These are phyloP conservation scores for Brachionichthys hirsutus DNA, from an alignment of 2,113 vertebrate genomes.

Conservation along the genomic window DNA sequence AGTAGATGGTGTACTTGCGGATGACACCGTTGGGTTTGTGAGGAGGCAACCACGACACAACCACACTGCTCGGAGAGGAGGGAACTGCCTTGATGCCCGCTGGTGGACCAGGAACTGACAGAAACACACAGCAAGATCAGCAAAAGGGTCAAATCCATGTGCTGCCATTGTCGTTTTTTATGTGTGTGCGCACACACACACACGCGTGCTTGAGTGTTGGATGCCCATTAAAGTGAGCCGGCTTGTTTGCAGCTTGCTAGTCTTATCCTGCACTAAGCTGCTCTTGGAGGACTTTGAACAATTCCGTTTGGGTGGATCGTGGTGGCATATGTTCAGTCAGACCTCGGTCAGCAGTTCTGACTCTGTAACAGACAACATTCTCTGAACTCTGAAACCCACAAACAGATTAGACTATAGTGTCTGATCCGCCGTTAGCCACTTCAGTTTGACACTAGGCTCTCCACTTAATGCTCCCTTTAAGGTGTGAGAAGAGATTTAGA, in stretches of 20 bases:
- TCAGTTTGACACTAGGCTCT: conserved; percentile 51
- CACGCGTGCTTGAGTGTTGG: conserved; percentile 43
- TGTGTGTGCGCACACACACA: conserved; percentile 25
- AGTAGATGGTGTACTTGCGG: conserved; percentile 99
- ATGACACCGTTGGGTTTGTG: conserved; percentile 97
- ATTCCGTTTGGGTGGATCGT: conserved; percentile 49
- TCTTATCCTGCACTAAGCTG: conserved; percentile 72
- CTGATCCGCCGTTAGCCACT: conserved; percentile 71
- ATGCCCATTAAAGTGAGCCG: conserved; percentile 67
- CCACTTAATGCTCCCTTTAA: conserved; percentile 55
- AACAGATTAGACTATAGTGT: conserved; percentile 69
- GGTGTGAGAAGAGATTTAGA: conserved; percentile 36
- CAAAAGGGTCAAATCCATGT: neutral
- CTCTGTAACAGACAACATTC: conserved; percentile 51
- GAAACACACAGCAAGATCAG: conserved; percentile 38
- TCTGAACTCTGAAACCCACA: conserved; percentile 57
- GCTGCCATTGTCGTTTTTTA: neutral
- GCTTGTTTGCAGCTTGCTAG: conserved; percentile 66
- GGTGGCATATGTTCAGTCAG: conserved; percentile 74
- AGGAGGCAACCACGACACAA: conserved; percentile 96
- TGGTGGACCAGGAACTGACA: conserved; percentile 86
- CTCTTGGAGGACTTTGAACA: conserved; percentile 66
- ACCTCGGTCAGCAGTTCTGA: conserved; percentile 67
- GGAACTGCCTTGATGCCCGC: conserved; percentile 97
- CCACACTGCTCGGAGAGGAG: conserved; percentile 92